phyloP scores from a whole-genome alignment of 1,140 invertebrate species.

The Protaetia brevitarsis region DNA sequence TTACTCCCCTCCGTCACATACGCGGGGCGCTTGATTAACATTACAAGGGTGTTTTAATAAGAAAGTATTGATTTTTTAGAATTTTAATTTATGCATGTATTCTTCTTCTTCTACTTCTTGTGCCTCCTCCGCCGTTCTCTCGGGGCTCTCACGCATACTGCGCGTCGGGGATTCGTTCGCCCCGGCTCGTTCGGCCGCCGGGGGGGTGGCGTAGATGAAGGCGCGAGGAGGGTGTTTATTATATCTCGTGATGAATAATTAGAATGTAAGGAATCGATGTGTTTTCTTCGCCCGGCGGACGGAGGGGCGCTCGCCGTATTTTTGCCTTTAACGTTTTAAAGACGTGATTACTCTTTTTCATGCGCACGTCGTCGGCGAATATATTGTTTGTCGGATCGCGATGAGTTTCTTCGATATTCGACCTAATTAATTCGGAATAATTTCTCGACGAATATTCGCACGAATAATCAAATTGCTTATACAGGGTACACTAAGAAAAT shows the following conservation, averaged over 20 bases:
- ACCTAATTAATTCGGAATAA: too few species aligned
- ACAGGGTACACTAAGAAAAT: too few species aligned
- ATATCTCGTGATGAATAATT: constrained; percentile 25
- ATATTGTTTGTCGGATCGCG: too few species aligned
- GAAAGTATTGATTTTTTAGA: constrained; percentile 45
- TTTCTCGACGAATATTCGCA: too few species aligned
- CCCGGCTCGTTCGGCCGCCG: not conserved
- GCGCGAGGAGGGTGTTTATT: constrained; percentile 20
- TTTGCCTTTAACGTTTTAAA: not conserved
- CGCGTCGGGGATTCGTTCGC: constrained; percentile 10
- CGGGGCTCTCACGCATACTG: constrained; percentile 8
- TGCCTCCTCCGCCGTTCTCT: not conserved
- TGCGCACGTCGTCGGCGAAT: too few species aligned
- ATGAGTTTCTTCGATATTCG: too few species aligned
- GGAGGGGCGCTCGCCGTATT: not conserved
- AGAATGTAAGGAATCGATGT: constrained; percentile 15
- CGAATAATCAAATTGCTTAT: too few species aligned
- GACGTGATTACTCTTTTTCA: not conserved
- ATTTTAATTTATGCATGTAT: constrained; percentile 45
- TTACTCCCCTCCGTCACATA: constrained; percentile 31
- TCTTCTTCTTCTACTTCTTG: constrained; percentile 22
- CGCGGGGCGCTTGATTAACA: constrained; percentile 37
- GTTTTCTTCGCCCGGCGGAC: not conserved
- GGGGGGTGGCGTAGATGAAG: constrained; percentile 2
- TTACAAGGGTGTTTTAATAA: constrained; percentile 40